phyloP scores from a whole-genome alignment of 2,113 vertebrate species.

The Falco punctatus region DNA sequence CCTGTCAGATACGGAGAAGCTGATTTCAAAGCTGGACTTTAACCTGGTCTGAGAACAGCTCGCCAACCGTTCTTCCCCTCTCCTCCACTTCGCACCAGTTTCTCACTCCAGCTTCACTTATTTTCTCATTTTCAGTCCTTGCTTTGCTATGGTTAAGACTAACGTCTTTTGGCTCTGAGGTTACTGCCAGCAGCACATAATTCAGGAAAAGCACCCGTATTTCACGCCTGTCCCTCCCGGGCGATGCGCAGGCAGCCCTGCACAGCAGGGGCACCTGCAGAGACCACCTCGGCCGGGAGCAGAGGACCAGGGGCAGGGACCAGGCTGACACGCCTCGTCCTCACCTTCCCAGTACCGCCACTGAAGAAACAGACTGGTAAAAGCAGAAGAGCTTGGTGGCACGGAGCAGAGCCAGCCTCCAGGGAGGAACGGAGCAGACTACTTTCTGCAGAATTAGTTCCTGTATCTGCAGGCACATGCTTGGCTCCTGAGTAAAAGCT shows the following conservation, averaged over 20 bases:
- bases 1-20: neutral
- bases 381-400: neutral
- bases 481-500: neutral
- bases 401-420: fast-evolving
- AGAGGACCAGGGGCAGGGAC: too few species aligned
- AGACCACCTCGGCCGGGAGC: neutral
- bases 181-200: neutral
- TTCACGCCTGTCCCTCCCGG: fast-evolving
- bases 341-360: neutral
- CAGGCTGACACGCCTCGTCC: neutral
- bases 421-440: neutral
- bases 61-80: fast-evolving
- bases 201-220: fast-evolving
- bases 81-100: neutral
- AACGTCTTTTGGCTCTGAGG: neutral
- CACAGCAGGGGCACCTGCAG: neutral
- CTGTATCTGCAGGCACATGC: neutral
- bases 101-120: neutral
- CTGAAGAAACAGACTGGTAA: fast-evolving
- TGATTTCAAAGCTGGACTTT: neutral
- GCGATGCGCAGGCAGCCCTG: neutral
- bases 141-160: neutral
- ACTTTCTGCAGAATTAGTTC: neutral
- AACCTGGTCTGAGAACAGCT: neutral
- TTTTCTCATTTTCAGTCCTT: neutral